Evolutionary conservation across 2,113 vertebrate genomes (phyloP).

Genomic region (Caranx ignobilis): DNA sequence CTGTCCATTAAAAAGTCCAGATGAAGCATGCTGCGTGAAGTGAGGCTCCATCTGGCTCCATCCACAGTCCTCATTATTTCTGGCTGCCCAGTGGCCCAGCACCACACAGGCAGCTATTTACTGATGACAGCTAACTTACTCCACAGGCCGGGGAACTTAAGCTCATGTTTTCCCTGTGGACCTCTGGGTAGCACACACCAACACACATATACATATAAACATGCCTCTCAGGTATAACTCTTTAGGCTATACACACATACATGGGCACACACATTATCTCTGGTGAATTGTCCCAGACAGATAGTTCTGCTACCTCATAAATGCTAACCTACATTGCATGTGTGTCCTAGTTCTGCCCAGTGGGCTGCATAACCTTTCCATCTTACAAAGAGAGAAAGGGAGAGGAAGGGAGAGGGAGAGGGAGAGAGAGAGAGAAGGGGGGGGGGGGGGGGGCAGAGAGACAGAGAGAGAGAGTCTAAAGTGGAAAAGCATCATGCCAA

Average conservation of each 20-base stretch:
- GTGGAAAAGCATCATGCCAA: too few relatives aligned
- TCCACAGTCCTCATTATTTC: conserved; percentile 70
- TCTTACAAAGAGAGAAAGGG: not conserved
- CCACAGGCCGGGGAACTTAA: conserved; percentile 48
- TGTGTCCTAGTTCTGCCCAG: conserved; percentile 59
- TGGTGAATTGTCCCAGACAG: conserved; percentile 57
- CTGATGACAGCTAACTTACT: conserved; percentile 67
- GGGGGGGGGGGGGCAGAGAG: too few relatives aligned
- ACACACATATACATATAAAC: conserved; percentile 6
- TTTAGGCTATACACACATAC: conserved; percentile 31
- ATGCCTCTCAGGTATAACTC: conserved; percentile 24
- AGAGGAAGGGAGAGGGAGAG: not conserved
- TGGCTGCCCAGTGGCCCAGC: conserved; percentile 64
- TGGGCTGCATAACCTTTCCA: conserved; percentile 17
- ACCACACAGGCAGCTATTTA: conserved; percentile 68
- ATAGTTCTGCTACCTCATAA: conserved; percentile 50
- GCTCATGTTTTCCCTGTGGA: conserved; percentile 29
- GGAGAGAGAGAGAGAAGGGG: too few relatives aligned
- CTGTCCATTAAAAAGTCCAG: conserved; percentile 56
- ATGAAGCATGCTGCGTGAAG: conserved; percentile 66
- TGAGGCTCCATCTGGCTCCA: conserved; percentile 68
- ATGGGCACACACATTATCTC: conserved; percentile 40
- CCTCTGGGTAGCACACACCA: conserved; percentile 18
- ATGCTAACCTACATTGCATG: conserved; percentile 65
- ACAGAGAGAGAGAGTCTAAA: too few relatives aligned